Evolutionary conservation across 2,797 vertebrate species (phyloP), one percentile per base, ranked within the genome.

Genomic region (Tangara arthus): DNA sequence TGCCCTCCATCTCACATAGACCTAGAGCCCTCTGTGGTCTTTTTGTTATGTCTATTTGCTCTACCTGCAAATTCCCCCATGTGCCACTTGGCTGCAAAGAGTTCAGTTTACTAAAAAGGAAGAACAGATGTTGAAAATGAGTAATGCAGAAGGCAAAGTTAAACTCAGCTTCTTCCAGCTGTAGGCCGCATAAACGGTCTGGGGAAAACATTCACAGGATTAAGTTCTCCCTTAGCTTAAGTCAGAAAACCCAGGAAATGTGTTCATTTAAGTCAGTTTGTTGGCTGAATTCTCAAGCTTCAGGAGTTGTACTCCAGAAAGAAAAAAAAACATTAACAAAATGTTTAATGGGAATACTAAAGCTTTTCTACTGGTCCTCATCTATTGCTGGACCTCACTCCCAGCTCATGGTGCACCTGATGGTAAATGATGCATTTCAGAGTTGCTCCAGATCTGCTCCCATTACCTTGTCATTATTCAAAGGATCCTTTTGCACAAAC

Each of bases 381-480:
- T 49, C 34, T 89, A 49, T 34, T 76, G 39, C 52, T 55, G 39
- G 70, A 66, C 30, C 20, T 80, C 44, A 35, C 50, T 82, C 60
- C 16, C 32, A 78, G 50, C 37, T 84, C 66, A 55, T 7, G 17
- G 47, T 55, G 35, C 14, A 21, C 49, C 66, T 39, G 23, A 59
- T 53, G 47, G 34, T 8, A 79, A 59, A 68, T 22, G 56, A 49
- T 16, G 12, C 44, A 20, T 63, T 87, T 85, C 49, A 42, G 41
- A 69, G 32, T 32, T 77, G 41, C 59, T 64, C 60, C 53, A 64
- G 34, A 50, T 53, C 52, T 34, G 26, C 42, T 85, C 6, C 42
- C 66, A 55, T 97, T 98, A 99, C 99, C 99, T 99, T 98, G 92
- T 98, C 98, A 15, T 99, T 99, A 96, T 99, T 98, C 97, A 99